phyloP scores from a whole-genome alignment of 2,888 invertebrate genomes.

The Agrochola lota region DNA sequence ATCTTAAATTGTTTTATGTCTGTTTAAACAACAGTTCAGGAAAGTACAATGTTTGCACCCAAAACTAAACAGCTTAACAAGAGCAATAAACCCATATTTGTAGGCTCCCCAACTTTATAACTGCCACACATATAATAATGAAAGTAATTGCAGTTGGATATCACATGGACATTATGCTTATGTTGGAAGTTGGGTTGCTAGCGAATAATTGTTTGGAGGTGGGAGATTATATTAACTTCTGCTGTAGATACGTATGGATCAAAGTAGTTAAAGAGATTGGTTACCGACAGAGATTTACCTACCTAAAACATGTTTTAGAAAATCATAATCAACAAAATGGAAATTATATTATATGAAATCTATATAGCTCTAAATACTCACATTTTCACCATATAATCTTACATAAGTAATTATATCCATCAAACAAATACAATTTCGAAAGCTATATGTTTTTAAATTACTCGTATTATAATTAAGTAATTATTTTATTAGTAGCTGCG shows the following conservation, averaged over 20 bases:
- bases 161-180: conserved; percentile 45
- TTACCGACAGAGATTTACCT: not conserved
- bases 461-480: too few relatives aligned
- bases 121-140: conserved; percentile 55
- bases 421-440: too few relatives aligned
- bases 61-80: conserved; percentile 58
- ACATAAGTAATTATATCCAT: too few relatives aligned
- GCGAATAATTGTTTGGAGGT: conserved; percentile 38
- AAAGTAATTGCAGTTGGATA: conserved; percentile 59
- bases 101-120: conserved; percentile 50
- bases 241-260: not conserved
- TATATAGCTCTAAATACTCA: too few relatives aligned
- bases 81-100: conserved; percentile 57
- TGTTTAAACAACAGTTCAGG: conserved; percentile 35
- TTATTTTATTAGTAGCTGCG: too few relatives aligned
- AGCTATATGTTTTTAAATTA: too few relatives aligned
- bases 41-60: conserved; percentile 39
- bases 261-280: not conserved
- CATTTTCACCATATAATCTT: too few relatives aligned
- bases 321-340: too few relatives aligned
- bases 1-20: conserved; percentile 29
- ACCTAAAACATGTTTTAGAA: not conserved
- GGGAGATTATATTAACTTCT: conserved; percentile 19
- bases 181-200: conserved; percentile 33
- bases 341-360: too few relatives aligned